These are phyloP conservation scores for Aplodontia rufa DNA, from an alignment of 2,113 vertebrate species.

Conservation along the genomic window DNA sequence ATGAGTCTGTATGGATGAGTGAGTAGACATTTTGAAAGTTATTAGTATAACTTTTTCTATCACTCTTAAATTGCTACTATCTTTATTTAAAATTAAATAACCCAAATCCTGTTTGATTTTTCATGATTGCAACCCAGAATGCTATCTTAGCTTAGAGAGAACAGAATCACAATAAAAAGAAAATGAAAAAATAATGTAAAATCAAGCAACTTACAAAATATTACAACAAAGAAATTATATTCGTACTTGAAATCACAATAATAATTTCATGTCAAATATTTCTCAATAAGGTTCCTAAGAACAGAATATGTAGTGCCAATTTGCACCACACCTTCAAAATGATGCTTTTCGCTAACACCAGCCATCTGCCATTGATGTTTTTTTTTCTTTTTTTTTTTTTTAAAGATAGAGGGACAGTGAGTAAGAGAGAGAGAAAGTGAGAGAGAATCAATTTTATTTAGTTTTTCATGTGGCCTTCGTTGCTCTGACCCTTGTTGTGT, in stretches of 20 bases:
- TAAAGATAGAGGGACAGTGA: too few relatives aligned
- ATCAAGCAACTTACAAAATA: not conserved
- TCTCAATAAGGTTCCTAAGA: not conserved
- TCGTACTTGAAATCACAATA: not conserved
- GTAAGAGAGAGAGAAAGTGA: too few relatives aligned
- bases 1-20: not conserved
- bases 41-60: not conserved
- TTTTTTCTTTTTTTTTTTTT: too few relatives aligned
- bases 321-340: not conserved
- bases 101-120: not conserved
- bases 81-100: not conserved
- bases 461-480: too few relatives aligned
- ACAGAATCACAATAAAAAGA: not conserved
- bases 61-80: not conserved
- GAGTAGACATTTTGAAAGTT: not conserved
- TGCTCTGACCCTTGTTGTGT: too few relatives aligned
- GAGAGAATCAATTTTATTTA: too few relatives aligned
- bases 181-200: not conserved
- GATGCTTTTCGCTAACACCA: not conserved
- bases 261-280: not conserved
- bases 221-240: not conserved
- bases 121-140: not conserved
- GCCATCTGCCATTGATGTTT: not conserved
- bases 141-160: not conserved
- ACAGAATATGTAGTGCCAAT: not conserved